Base-by-base conservation (phyloP, 1,140 invertebrate genomes). In the Lepidurus packardi region DNA sequence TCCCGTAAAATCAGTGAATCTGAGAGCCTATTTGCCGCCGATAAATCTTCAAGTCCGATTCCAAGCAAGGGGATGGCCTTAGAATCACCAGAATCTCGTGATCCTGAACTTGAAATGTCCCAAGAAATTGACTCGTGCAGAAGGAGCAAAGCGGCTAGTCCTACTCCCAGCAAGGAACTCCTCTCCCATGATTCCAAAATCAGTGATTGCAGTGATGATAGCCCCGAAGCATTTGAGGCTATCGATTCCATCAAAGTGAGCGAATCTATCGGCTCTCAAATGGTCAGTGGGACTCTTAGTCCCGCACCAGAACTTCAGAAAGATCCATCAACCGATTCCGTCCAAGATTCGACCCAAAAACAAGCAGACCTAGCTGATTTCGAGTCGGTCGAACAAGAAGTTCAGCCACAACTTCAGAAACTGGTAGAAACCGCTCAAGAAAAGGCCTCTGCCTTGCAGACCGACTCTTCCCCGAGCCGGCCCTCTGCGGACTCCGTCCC, bases 401-500 rank as follows among this genome's bases (percentile, higher is more conserved):
- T 34, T 45, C 43, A 47, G 11, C 43, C 25, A 5, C 43, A 77
- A 6, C 10, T 77, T 43, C 25, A 77, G n/a, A 43, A 45, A 45
- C 21, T 11, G 47, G 75, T 47, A 16, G 41, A 42, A 45, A 1
- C 43, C 24, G 75, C 24, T 47, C 21, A 47, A 47, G 43, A 77
- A 24, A 77, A 43, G 21, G 25, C 47, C 10, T 45, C 75, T 1
- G 34, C 41, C 16, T 45, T 44, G 43, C 16, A 16, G 41, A 41
- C n/a, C 25, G 43, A 16, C 34, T 77, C 16, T 10, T 42, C 25
- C 25, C 75, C 43, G 7, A 21, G 10, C 43, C 41, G 43, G 3
- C 41, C 75, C 6, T 10, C 16, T 47, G 75, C 43, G 44, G 43
- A 44, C 42, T 42, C 75, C 24, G 75, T 77, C 24, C 43, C 75